These are phyloP conservation scores for Cossypha heuglini DNA, from an alignment of 2,797 vertebrate species.

Conservation along the genomic window DNA sequence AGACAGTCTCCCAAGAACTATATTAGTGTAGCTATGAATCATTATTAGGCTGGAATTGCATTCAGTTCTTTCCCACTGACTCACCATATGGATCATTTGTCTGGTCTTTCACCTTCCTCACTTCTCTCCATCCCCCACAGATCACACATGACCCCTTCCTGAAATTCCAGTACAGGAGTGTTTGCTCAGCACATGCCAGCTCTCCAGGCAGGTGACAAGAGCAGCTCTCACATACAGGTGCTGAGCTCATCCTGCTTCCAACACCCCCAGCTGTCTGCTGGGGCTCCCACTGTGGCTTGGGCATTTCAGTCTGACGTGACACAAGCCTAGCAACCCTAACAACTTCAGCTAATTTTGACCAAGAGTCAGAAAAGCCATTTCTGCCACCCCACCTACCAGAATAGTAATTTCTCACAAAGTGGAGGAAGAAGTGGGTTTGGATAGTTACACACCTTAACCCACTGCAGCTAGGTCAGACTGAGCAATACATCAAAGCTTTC, in stretches of 20 bases:
- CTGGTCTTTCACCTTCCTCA: background rate
- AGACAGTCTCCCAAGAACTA: conserved; percentile 13
- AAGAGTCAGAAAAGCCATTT: background rate
- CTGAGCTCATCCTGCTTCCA: rapidly evolving
- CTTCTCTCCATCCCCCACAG: background rate
- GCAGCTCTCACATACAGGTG: rapidly evolving
- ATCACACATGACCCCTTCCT: background rate
- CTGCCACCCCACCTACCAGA: background rate
- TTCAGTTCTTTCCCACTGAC: conserved; percentile 27
- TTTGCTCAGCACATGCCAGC: background rate
- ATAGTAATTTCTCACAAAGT: background rate
- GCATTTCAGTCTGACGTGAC: rapidly evolving
- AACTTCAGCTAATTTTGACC: background rate
- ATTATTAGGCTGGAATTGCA: background rate
- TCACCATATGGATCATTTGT: conserved; percentile 4
- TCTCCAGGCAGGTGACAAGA: background rate
- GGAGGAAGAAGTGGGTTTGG: conserved; percentile 1
- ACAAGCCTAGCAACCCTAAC: background rate
- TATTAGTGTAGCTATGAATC: conserved; percentile 20
- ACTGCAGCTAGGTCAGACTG: background rate
- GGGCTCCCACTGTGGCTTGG: rapidly evolving
- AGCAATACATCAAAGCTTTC: background rate
- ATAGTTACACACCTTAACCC: background rate
- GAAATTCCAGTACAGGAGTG: rapidly evolving
- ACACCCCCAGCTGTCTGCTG: background rate